Evolutionary conservation across 2,888 invertebrate genomes (phyloP), one percentile per base, ranked within the genome.

Genomic region (Agonopterix heracliana): DNA sequence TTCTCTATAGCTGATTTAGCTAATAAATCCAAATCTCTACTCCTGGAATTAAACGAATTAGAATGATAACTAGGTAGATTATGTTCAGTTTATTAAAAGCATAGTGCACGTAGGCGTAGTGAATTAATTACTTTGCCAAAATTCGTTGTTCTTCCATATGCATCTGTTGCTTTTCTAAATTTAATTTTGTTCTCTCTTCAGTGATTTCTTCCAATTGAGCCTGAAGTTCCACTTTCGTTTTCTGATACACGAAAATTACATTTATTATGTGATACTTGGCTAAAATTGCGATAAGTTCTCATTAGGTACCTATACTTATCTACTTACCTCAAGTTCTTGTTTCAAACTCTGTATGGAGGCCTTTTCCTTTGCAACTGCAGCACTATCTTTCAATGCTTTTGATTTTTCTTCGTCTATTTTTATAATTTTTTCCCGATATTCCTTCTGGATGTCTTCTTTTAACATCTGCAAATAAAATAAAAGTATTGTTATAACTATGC

Each of bases 1-100:
- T 91, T 91, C 11, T 90, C 90, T 50, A 92, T 73, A 13, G 91
- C 78, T 2, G 89, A 75, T 73, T 91, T 90, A 9, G 90, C 90
- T 41, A 91, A 63, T 1, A 89, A 72, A 69, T 92, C 83, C 54
- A 90, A 68, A 58, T 89, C 89, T 26, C 87, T 81, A 59, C 76
- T 79, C 54, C 89, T 89, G 41, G 9, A 38, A 38, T 7, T 10
- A n/a, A 38, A 38, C 11, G 9, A 10, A 38, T n/a, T 4, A n/a
- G n/a, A 10, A 38, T n/a, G n/a, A 9, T 1, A 2, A 3, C 12
- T 11, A 41, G 41, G 3, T 12, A 41, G 4, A 13, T 9, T 4
- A 41, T 41, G 9, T 1, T 41, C 9, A 10, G 38, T 7, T 46
- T 14, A 14, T 35, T 34, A 14, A 34, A 48, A 8, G 26, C 13